These are phyloP conservation scores for Porites evermanni DNA, from an alignment of 92 coral and sea anemone species.

Conservation along the genomic window DNA sequence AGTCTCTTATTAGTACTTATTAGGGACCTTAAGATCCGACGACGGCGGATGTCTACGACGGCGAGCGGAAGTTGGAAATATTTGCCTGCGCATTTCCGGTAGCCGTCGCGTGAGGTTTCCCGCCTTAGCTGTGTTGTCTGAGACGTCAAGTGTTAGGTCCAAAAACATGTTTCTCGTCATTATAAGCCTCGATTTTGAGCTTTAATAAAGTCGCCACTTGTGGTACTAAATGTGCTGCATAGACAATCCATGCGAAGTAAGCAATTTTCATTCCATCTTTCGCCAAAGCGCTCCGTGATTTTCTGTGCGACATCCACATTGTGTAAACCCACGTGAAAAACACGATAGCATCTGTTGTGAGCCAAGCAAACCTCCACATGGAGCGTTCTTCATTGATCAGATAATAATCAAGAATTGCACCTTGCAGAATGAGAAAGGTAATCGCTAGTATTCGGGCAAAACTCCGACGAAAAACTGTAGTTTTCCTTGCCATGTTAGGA, in stretches of 20 bases:
- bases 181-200: constrained; percentile 31
- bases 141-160: constrained; percentile 82
- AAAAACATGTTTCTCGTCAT: constrained; percentile 71
- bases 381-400: constrained; percentile 54
- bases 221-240: constrained; percentile 83
- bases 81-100: too few species aligned
- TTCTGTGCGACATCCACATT: constrained; percentile 80
- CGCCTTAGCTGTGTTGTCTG: too few species aligned
- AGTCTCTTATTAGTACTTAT: too few species aligned
- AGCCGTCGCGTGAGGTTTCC: too few species aligned
- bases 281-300: constrained; percentile 13
- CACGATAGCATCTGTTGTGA: constrained; percentile 76
- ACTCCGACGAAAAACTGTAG: constrained; percentile 65
- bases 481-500: constrained; percentile 42
- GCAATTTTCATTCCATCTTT: constrained; percentile 82
- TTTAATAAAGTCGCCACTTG: constrained; percentile 83
- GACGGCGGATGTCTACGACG: too few species aligned
- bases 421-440: constrained; percentile 73
- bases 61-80: too few species aligned
- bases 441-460: constrained; percentile 72
- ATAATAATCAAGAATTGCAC: constrained; percentile 78
- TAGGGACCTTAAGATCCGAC: too few species aligned
- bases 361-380: constrained; percentile 78
- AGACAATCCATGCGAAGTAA: constrained; percentile 89
- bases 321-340: constrained; percentile 75